Conservation (phyloP, 2,797 vertebrate species). For the Rhincodon typus region DNA sequence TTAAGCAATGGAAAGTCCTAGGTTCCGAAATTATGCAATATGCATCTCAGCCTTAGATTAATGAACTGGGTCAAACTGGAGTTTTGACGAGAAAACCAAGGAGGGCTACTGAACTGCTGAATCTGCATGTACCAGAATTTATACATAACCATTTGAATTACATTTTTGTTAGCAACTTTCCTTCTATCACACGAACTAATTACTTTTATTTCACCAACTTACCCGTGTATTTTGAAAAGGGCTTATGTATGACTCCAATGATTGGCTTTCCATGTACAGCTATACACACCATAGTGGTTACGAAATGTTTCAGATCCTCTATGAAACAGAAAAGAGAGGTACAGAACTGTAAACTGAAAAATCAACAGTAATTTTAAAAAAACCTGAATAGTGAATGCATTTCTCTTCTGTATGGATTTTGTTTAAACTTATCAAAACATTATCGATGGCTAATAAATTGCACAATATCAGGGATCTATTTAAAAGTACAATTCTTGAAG, state of each 20-base stretch:
- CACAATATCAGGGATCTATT: neutral
- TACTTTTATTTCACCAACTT: constrained; percentile 40
- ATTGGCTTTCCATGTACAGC: constrained; percentile 85
- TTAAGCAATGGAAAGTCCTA: neutral
- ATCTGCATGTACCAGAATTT: neutral
- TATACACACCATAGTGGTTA: constrained; percentile 97
- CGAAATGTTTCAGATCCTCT: constrained; percentile 86
- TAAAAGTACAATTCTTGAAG: neutral
- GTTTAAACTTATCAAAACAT: neutral
- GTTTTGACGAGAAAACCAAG: neutral
- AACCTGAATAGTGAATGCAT: neutral
- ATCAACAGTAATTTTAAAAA: neutral
- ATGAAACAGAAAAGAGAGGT: constrained; percentile 35
- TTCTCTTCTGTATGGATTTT: neutral
- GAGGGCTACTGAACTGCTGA: neutral
- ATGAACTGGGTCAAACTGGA: neutral
- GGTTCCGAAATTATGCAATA: neutral
- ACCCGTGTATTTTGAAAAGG: constrained; percentile 90
- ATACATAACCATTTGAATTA: neutral
- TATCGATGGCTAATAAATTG: neutral
- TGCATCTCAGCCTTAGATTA: neutral
- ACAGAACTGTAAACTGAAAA: neutral
- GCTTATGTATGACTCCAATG: constrained; percentile 91
- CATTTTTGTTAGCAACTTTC: neutral
- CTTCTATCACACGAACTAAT: neutral